A percentile compares a stretch with the other conserved stretches of the same genome.
phyloP scores from a whole-genome alignment of 1,140 invertebrate species.

The Anoplophora glabripennis region DNA sequence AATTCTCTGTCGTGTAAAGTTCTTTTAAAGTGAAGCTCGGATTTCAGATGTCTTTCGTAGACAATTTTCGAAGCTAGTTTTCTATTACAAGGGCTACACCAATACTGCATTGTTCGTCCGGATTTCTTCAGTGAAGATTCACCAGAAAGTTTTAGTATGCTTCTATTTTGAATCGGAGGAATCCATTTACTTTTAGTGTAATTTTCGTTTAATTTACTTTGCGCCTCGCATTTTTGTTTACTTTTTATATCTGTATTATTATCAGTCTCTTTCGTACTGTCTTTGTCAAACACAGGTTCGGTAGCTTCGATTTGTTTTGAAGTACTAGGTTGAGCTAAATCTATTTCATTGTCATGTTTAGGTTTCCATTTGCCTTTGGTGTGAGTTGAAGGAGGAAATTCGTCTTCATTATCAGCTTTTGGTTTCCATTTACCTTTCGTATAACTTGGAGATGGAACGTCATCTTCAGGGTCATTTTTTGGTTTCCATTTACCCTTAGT shows the following conservation, averaged over 20 bases:
- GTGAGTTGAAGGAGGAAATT: slow-evolving; percentile 56
- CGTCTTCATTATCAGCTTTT: slow-evolving; percentile 30
- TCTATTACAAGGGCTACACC: slow-evolving; percentile 76
- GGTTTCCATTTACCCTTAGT: slow-evolving; percentile 71
- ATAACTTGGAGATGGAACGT: slow-evolving; percentile 45
- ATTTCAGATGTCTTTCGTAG: slow-evolving; percentile 72
- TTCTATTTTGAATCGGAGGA: slow-evolving; percentile 43
- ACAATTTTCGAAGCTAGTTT: slow-evolving; percentile 67
- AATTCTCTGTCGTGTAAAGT: slow-evolving; percentile 64
- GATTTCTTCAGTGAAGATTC: slow-evolving; percentile 40
- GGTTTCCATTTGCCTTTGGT: slow-evolving; percentile 59
- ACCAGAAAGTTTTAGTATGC: slow-evolving; percentile 54
- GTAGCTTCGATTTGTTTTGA: not conserved
- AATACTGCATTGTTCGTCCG: slow-evolving; percentile 60
- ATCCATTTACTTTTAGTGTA: slow-evolving; percentile 57
- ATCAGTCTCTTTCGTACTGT: no score
- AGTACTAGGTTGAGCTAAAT: not conserved
- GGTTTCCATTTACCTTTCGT: slow-evolving; percentile 17
- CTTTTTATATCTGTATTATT: not conserved
- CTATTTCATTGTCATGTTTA: not conserved
- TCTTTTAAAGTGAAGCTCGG: slow-evolving; percentile 68
- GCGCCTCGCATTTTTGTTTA: not conserved
- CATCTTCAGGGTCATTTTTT: slow-evolving; percentile 49
- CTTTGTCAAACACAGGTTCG: no score
- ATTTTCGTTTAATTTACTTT: not conserved